Base-by-base conservation (phyloP, 1,140 invertebrate genomes). In the Mercenaria mercenaria region DNA sequence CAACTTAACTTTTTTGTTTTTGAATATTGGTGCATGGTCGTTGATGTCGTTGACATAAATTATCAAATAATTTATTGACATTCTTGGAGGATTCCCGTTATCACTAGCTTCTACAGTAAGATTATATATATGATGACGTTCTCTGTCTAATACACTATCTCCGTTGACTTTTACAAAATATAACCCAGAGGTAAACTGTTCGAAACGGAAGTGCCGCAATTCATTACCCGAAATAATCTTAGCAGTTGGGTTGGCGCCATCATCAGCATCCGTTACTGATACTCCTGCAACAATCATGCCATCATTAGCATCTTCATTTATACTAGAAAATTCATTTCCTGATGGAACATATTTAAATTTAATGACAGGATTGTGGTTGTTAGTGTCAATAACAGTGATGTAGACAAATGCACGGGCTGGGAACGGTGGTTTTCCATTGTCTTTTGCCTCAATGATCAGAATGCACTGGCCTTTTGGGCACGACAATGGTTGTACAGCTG, bases 361-460 rank as follows among this genome's bases (percentile, higher is more conserved):
- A 76, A 99, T 99, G 37, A 98, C 97, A 4, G 99, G 99, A 96
- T 98, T 98, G 95, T 99, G 98, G 96, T 99, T 98, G 96, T 99
- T 99, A 90, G 95, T 95, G 95, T 99, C 99, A 47, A 99, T 96
- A 23, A 99, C 96, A 96, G 98, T 99, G 0, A 99, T 98, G 4
- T 98, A 99, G 0, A 99, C 98, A 96, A 99, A 99, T 32, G 99
- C 98, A 59, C 99, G 96, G 6, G 98, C 98, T 94, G 98, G 98
- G 95, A 99, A 98, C 47, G 98, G 96, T 0, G 98, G 98, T 11
- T 97, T 97, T 0, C 99, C 99, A 92, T 99, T 98, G 96, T 99
- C 99, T 74, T 98, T 97, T 18, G 99, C 99, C 94, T 98, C 98
- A 0, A 99, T 98, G 0, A 98, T 99, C 92, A 99, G 98, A 15